Evolutionary conservation across 2,888 invertebrate species (phyloP).

Genomic region (Chironomus riparius): DNA sequence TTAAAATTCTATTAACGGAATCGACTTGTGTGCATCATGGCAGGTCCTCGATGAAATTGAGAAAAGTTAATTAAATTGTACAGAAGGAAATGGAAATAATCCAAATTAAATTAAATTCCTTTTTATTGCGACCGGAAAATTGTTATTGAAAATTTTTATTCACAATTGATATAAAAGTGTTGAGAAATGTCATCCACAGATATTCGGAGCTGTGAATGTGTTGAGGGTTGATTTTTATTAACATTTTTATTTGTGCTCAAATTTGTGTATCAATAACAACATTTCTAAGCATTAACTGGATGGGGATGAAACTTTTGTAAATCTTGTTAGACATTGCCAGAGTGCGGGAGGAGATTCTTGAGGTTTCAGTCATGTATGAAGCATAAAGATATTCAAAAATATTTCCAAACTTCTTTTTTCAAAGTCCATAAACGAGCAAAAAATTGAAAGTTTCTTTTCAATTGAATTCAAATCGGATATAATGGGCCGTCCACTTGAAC

Average conservation of each 20-base stretch:
- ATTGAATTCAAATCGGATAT: neutral
- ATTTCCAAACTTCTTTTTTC: neutral
- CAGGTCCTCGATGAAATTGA: neutral
- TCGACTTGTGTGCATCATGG: neutral
- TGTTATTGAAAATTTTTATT: slow-evolving; percentile 2
- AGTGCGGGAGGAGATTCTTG: neutral
- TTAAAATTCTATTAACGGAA: neutral
- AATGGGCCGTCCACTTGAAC: neutral
- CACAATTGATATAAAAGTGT: slow-evolving; percentile 15
- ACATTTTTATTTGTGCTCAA: slow-evolving; percentile 12
- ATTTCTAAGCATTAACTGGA: neutral
- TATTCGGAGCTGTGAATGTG: neutral
- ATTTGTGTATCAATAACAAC: slow-evolving; percentile 27
- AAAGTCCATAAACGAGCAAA: neutral
- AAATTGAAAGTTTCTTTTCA: neutral
- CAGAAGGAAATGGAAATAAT: neutral
- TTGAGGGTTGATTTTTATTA: slow-evolving; percentile 14
- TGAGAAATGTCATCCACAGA: slow-evolving; percentile 19
- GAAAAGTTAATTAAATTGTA: neutral
- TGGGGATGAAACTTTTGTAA: neutral
- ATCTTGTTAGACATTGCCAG: neutral
- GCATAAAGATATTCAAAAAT: neutral
- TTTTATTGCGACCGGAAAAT: neutral
- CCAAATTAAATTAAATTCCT: slow-evolving; percentile 16
- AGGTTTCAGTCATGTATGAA: neutral